Conservation (phyloP, 2,888 invertebrate genomes). For the Lymantria dispar region DNA sequence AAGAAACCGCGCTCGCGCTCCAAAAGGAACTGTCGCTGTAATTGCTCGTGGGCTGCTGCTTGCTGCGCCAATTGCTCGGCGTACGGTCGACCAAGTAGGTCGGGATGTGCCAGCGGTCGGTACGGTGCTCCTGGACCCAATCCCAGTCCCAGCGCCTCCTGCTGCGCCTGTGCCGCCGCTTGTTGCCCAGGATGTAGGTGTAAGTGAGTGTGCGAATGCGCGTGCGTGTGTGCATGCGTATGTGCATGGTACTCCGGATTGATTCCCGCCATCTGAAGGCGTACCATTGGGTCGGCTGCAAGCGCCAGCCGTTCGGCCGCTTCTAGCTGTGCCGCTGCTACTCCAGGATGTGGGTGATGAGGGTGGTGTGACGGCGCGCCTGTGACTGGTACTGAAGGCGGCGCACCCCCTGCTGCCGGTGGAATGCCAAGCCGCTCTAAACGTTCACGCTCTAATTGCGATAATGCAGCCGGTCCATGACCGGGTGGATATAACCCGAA, state of each 20-base stretch:
- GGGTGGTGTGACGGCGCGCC: constrained; percentile 82
- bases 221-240: constrained; percentile 95
- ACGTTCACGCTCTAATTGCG: constrained; percentile 94
- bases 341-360: constrained; percentile 79
- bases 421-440: constrained; percentile 91
- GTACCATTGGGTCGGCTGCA: constrained; percentile 95
- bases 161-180: constrained; percentile 83
- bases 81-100: constrained; percentile 90
- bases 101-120: constrained; percentile 88
- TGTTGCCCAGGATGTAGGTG: constrained; percentile 90
- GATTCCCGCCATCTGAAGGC: constrained; percentile 96
- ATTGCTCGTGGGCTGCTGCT: constrained; percentile 91
- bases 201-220: constrained; percentile 94
- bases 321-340: constrained; percentile 85
- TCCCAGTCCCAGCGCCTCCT: constrained; percentile 82
- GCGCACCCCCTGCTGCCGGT: constrained; percentile 80
- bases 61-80: constrained; percentile 91
- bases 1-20: constrained; percentile 89
- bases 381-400: constrained; percentile 72
- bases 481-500: constrained; percentile 90
- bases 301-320: constrained; percentile 91
- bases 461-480: constrained; percentile 84
- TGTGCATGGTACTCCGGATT: constrained; percentile 95
- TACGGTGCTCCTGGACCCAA: constrained; percentile 72
- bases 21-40: constrained; percentile 91